Evolutionary conservation across 2,888 invertebrate species (phyloP), one percentile per base, ranked within the genome.

Genomic region (Gastrophysa polygoni): DNA sequence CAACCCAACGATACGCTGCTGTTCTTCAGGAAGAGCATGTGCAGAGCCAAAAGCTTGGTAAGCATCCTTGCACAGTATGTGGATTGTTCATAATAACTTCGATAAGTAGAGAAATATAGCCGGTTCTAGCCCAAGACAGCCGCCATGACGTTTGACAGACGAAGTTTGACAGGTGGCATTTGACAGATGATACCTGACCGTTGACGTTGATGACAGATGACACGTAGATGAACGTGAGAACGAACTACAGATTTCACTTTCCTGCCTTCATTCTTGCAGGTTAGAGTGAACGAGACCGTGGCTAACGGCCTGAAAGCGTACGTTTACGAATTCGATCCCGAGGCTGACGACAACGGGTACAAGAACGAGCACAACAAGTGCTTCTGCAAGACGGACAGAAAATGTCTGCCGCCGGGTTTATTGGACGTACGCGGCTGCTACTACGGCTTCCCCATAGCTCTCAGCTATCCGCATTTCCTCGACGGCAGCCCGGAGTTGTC

Each of bases 391-490:
- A 69, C 79, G 71, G 8, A 78, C 85, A 86, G 85, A 18, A 82
- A 84, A 64, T 94, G 94, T 74, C 83, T 93, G 14, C 89, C 89
- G 2, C 80, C 84, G 32, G 95, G 95, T 5, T 80, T 95, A 1
- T 85, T 93, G 21, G 95, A 95, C 76, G 93, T 95, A 34, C 87
- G 90, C 0, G 90, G 90, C 55, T 95, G 95, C 75, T 95, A 95
- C 81, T 95, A 94, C 75, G 94, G 95, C 0, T 95, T 95, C 78
- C 95, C 95, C 0, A 93, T 95, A 47, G 91, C 93, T 0, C 82
- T 95, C 5, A 94, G 95, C 43, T 93, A 91, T 79, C 95, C 95
- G 0, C 95, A 96, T 78, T 95, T 93, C 79, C 88, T 91, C 78
- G 86, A 91, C 65, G 87, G 89, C 0, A 91, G 92, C 68, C 85